phyloP scores from a whole-genome alignment of 2,888 invertebrate species.

The Spodoptera exigua region DNA sequence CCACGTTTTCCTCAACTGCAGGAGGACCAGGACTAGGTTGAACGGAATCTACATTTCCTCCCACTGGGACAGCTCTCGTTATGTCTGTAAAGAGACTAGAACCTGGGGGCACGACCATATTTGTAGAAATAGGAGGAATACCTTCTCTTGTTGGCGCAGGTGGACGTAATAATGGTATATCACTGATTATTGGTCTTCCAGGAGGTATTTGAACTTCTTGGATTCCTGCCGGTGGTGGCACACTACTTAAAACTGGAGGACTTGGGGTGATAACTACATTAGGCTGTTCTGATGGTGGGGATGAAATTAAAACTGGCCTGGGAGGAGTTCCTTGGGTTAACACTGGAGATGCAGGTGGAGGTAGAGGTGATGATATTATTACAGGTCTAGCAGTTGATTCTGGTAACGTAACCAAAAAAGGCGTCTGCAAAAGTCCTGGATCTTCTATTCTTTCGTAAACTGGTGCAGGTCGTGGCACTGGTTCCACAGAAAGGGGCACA shows the following conservation, averaged over 20 bases:
- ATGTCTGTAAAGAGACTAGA: constrained; percentile 59
- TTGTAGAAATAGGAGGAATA: constrained; percentile 48
- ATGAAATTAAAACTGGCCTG: neutral
- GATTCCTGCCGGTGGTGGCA: neutral
- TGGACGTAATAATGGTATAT: constrained; percentile 10
- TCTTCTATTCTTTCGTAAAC: constrained; percentile 60
- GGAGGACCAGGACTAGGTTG: constrained; percentile 22
- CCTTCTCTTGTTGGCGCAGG: constrained; percentile 24
- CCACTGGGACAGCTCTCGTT: constrained; percentile 49
- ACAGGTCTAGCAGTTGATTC: constrained; percentile 27
- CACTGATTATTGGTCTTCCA: constrained; percentile 2
- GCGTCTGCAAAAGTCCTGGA: constrained; percentile 21
- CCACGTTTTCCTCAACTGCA: constrained; percentile 22
- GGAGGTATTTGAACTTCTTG: neutral
- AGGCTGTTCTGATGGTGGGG: constrained; percentile 4
- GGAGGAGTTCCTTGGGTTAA: constrained; percentile 12
- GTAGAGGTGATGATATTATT: constrained; percentile 17
- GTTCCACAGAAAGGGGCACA: neutral
- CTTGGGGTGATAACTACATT: constrained; percentile 27
- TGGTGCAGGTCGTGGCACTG: constrained; percentile 48
- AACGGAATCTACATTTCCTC: constrained; percentile 51
- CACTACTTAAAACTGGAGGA: constrained; percentile 18
- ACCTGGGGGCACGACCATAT: constrained; percentile 48
- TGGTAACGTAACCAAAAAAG: constrained; percentile 34
- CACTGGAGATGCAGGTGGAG: constrained; percentile 22